Conservation (phyloP, 2,797 vertebrate genomes). For the Geotrypetes seraphini region DNA sequence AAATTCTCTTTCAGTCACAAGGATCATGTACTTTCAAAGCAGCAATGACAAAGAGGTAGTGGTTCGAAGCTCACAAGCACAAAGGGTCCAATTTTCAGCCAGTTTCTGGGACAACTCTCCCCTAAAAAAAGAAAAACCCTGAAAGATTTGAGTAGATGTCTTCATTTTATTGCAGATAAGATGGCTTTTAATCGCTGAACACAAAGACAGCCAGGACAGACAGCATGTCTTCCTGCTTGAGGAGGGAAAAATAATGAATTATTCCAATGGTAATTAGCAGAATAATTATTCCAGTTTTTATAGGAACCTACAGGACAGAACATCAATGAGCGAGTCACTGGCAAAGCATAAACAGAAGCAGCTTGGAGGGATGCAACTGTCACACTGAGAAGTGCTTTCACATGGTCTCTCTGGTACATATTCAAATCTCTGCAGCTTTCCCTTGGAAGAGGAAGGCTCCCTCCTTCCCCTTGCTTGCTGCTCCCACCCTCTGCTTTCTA, state of each 20-base stretch:
- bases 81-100: background rate
- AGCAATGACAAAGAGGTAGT: background rate
- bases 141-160: slow-evolving; percentile 19
- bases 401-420: background rate
- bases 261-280: slow-evolving; percentile 37
- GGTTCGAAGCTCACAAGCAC: background rate
- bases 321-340: slow-evolving; percentile 28
- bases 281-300: slow-evolving; percentile 42
- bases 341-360: slow-evolving; percentile 27
- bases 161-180: background rate
- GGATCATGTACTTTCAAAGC: background rate
- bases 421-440: slow-evolving; percentile 14
- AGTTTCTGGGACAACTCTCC: slow-evolving; percentile 21
- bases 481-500: no score
- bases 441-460: background rate
- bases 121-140: no score
- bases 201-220: slow-evolving; percentile 26
- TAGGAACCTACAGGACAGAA: slow-evolving; percentile 42
- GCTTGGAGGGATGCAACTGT: slow-evolving; percentile 20
- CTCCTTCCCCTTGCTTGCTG: background rate
- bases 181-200: slow-evolving; percentile 16
- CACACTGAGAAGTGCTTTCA: slow-evolving; percentile 10
- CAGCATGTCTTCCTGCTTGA: slow-evolving; percentile 27
- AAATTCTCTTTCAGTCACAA: background rate
- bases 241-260: slow-evolving; percentile 37